Evolutionary conservation across 92 coral and sea anemone species (phyloP), one percentile per base, ranked within the genome.

Genomic region (Actinernus sp.): DNA sequence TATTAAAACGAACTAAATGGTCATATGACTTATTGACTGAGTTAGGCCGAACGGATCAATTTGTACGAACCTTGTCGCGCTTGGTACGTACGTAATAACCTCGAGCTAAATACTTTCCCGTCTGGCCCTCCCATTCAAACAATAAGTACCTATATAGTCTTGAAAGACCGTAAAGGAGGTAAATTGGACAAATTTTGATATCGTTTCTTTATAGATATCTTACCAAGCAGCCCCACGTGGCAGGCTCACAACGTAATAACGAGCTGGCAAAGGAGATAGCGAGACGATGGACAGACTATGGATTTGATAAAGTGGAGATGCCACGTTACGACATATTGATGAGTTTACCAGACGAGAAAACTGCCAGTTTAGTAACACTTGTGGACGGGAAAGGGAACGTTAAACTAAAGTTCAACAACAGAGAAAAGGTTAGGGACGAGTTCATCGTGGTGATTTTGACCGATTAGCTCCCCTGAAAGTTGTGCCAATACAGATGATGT

Each of bases 161-260:
- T n/a, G n/a, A n/a, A n/a, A n/a, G n/a, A n/a, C n/a, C n/a, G n/a
- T n/a, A n/a, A n/a, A n/a, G n/a, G n/a, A n/a, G n/a, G n/a, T n/a
- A n/a, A n/a, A n/a, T n/a, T n/a, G n/a, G n/a, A n/a, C n/a, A n/a
- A 36, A 36, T 14, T 36, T 36, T 36, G 8, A 36, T 7, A 36
- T 7, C 41, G 41, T 32, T 53, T 14, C 34, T 7, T 52, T 17
- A n/a, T 60, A 95, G 99, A 52, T 80, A 67, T 51, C 80, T 95
- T 39, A 71, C 92, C 26, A 70, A 69, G 48, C 57, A 60, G 16
- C 99, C 99, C 6, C 99, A 95, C 55, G 49, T 95, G 20, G 97
- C 96, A 2, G 92, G 88, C 10, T 87, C 99, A 8, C 61, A 80
- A 36, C 88, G 99, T 21, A 92, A 86, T 71, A 71, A 91, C 55